Conservation (phyloP, 1,140 invertebrate species). For the Bicyclus anynana region DNA sequence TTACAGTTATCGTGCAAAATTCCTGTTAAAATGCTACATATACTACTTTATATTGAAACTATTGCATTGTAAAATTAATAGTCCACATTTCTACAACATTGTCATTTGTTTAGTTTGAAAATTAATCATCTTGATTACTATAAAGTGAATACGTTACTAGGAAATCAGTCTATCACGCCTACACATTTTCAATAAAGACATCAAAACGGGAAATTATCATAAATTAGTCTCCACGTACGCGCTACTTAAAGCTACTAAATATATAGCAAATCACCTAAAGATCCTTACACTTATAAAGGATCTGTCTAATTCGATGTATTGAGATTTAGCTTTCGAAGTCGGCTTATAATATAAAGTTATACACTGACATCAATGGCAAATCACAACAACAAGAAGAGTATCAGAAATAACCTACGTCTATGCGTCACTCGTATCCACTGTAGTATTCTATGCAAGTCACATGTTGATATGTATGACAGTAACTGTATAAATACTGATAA, state of each 20-base stretch:
- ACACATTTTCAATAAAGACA: conserved; percentile 6
- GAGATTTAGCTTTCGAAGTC: conserved; percentile 46
- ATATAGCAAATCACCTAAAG: conserved; percentile 23
- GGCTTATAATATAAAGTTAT: conserved; percentile 42
- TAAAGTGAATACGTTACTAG: conserved; percentile 7
- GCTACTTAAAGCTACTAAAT: conserved; percentile 19
- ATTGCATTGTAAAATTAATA: background rate
- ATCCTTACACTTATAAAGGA: conserved; percentile 31
- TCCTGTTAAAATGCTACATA: background rate
- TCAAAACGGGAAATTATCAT: conserved; percentile 5
- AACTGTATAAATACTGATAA: conserved; percentile 60
- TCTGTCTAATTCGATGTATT: conserved; percentile 72
- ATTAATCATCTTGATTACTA: background rate
- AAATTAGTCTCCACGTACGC: conserved; percentile 14
- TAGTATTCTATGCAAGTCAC: conserved; percentile 65
- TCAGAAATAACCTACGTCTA: conserved; percentile 42
- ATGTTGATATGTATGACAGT: conserved; percentile 70
- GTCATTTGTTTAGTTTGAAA: background rate
- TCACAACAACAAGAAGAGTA: conserved; percentile 58
- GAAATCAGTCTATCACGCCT: conserved; percentile 8
- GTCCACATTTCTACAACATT: background rate
- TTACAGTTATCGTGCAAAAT: conserved; percentile 1
- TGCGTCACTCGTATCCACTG: conserved; percentile 41
- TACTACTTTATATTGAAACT: conserved; percentile 2
- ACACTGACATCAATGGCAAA: conserved; percentile 57